Conservation (phyloP, 2,113 vertebrate genomes). For the Epinephelus moara region DNA sequence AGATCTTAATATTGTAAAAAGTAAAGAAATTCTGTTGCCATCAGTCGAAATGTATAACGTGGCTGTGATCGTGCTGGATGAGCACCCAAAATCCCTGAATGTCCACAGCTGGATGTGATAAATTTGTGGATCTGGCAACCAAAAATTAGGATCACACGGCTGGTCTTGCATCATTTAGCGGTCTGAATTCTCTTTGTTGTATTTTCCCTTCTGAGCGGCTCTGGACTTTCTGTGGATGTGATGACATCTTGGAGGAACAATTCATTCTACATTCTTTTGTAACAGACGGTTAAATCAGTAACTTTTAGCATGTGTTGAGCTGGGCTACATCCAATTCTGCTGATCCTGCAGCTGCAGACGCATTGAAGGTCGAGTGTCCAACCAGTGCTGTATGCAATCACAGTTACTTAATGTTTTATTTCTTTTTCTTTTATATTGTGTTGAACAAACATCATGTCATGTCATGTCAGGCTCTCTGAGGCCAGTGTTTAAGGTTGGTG, state of each 20-base stretch:
- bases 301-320: conserved; percentile 12
- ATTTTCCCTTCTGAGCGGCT: background rate
- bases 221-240: background rate
- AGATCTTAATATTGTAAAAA: background rate
- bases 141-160: background rate
- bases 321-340: background rate
- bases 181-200: background rate
- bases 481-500: conserved; percentile 32
- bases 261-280: background rate
- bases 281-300: background rate
- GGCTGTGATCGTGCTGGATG: no score
- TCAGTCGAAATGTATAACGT: background rate
- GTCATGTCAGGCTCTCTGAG: background rate
- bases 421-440: conserved; percentile 20
- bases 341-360: background rate
- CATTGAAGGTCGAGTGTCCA: conserved; percentile 13
- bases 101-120: conserved; percentile 1
- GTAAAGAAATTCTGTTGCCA: background rate
- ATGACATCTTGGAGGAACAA: background rate
- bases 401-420: conserved; percentile 27
- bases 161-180: background rate
- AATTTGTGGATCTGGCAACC: background rate
- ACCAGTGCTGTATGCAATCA: conserved; percentile 53
- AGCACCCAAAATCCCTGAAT: background rate
- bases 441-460: background rate